Conservation (phyloP, 2,113 vertebrate genomes). For the Hylia prasina region DNA sequence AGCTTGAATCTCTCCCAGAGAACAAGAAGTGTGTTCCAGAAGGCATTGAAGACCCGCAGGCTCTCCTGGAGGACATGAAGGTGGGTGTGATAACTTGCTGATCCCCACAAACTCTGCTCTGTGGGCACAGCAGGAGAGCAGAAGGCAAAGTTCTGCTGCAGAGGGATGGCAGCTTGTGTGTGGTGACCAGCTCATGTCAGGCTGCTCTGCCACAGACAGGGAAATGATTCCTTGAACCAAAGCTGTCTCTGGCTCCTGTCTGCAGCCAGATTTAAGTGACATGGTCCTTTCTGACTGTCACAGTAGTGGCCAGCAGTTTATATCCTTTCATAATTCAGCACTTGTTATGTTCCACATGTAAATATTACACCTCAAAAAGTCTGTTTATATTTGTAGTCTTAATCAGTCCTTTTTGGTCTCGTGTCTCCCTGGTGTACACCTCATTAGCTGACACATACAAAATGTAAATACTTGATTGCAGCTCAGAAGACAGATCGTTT, state of each 20-base stretch:
- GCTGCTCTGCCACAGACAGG: neutral
- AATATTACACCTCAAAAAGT: neutral
- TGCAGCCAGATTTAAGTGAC: neutral
- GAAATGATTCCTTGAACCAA: neutral
- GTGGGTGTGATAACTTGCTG: constrained; percentile 62
- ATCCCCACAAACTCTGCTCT: neutral
- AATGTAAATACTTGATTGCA: neutral
- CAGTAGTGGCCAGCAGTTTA: neutral
- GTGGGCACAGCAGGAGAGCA: neutral
- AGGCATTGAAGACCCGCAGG: constrained; percentile 88
- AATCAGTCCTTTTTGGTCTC: neutral
- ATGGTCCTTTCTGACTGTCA: neutral
- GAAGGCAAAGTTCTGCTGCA: neutral
- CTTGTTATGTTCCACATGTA: neutral
- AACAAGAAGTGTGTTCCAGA: constrained; percentile 91
- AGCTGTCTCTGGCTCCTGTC: neutral
- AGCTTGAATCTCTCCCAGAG: constrained; percentile 92
- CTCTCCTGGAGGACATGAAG: constrained; percentile 92
- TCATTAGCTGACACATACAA: neutral
- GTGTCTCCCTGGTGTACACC: neutral
- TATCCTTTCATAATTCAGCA: neutral
- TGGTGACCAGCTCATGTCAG: neutral
- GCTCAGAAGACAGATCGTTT: neutral
- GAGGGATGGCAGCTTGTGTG: neutral
- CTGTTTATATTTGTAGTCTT: neutral